These are phyloP conservation scores for Hystrix brachyura DNA, from an alignment of 2,113 vertebrate genomes.

Conservation along the genomic window DNA sequence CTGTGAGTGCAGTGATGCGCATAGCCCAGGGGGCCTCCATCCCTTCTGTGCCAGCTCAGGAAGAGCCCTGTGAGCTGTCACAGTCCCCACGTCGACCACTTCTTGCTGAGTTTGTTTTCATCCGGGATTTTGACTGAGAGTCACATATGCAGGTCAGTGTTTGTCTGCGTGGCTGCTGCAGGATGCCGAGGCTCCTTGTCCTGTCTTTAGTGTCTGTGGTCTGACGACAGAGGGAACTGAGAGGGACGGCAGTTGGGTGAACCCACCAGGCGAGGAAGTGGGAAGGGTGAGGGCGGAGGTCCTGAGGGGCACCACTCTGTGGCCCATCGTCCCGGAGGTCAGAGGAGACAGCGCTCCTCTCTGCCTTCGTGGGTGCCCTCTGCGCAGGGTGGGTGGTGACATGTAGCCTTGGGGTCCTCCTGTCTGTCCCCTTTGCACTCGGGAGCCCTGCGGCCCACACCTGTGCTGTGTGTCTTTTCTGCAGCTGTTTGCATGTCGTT, in stretches of 20 bases:
- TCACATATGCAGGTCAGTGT: background rate
- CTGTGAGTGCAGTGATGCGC: too few species aligned
- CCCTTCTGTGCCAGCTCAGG: background rate
- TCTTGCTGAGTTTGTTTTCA: background rate
- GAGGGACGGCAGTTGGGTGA: background rate
- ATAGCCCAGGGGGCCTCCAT: background rate
- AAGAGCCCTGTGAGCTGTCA: background rate
- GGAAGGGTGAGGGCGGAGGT: background rate
- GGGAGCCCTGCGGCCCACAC: background rate
- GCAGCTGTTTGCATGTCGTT: background rate
- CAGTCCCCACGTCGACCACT: background rate
- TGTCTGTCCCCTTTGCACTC: background rate
- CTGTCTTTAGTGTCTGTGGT: background rate
- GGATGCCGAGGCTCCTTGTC: background rate
- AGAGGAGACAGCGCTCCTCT: background rate
- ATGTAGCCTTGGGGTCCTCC: background rate
- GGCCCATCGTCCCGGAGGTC: background rate
- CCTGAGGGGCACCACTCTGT: background rate
- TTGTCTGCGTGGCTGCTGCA: background rate
- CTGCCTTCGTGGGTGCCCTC: background rate
- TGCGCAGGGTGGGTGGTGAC: background rate
- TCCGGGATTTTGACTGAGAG: background rate
- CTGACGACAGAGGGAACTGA: background rate
- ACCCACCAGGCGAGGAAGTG: background rate
- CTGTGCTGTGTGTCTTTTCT: accelerated